phyloP scores from a whole-genome alignment of 2,797 vertebrate species.

The Muscicapa comitata region DNA sequence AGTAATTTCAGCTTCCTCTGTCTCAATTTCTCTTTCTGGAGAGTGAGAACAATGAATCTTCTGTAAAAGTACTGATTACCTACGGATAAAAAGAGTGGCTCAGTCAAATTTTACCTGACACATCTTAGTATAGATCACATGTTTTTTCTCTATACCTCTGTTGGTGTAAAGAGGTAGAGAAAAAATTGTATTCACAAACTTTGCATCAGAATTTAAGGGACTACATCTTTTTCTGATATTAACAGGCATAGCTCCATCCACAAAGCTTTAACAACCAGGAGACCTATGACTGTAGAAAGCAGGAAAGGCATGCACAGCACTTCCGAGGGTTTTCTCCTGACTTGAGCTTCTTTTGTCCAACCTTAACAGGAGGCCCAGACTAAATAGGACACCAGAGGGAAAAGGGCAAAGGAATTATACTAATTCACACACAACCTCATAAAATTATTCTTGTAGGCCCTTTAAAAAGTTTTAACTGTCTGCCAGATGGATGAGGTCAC shows the following conservation, averaged over 20 bases:
- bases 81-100: not conserved
- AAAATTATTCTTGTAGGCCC: not conserved
- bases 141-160: not conserved
- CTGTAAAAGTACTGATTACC: not conserved
- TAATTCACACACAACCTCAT: constrained; percentile 28
- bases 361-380: not conserved
- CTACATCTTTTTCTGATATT: not conserved
- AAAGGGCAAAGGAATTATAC: constrained; percentile 12
- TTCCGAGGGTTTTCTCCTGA: constrained; percentile 16
- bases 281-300: not conserved
- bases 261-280: not conserved
- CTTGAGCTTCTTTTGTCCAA: not conserved
- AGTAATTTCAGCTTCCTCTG: not conserved
- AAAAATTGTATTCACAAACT: not conserved
- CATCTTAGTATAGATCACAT: too few species aligned
- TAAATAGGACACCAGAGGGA: not conserved
- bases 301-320: not conserved
- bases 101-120: not conserved
- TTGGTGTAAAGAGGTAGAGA: not conserved
- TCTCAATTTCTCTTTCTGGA: not conserved
- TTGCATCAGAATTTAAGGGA: not conserved
- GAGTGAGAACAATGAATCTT: not conserved
- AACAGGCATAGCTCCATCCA: not conserved
- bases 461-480: constrained; percentile 5
- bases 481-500: constrained; percentile 36